Evolutionary conservation across 2,888 invertebrate species (phyloP).

Genomic region (Scotopteryx bipunctaria): DNA sequence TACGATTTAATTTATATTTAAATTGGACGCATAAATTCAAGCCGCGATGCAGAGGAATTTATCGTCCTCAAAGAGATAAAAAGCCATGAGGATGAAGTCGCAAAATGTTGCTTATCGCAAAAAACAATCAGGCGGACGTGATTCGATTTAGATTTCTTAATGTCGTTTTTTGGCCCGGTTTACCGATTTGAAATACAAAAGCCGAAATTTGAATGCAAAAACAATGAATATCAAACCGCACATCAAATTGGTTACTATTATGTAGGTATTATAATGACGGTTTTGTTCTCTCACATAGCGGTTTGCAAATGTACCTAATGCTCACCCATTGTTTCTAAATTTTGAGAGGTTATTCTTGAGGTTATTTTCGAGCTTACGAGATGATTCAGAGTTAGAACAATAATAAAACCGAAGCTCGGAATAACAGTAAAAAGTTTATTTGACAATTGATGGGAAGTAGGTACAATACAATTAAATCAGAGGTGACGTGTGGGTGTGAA

Average conservation of each 20-base stretch:
- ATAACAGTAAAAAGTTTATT: slow-evolving; percentile 39
- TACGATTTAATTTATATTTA: slow-evolving; percentile 39
- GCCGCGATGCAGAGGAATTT: slow-evolving; percentile 34
- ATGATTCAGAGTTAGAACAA: slow-evolving; percentile 36
- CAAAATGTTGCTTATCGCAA: slow-evolving; percentile 58
- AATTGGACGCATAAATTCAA: slow-evolving; percentile 37
- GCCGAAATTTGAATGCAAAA: slow-evolving; percentile 56
- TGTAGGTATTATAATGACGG: slow-evolving; percentile 49
- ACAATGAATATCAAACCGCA: slow-evolving; percentile 61
- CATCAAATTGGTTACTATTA: slow-evolving; percentile 54
- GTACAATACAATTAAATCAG: slow-evolving; percentile 44
- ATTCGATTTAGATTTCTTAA: slow-evolving; percentile 69
- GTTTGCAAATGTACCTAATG: slow-evolving; percentile 43
- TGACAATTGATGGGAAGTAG: slow-evolving; percentile 51
- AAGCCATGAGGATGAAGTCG: slow-evolving; percentile 35
- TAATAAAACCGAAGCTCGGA: slow-evolving; percentile 23
- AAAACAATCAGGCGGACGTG: slow-evolving; percentile 69
- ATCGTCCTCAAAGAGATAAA: slow-evolving; percentile 35
- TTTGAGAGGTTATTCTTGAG: slow-evolving; percentile 41
- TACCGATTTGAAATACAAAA: slow-evolving; percentile 57
- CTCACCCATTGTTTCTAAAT: slow-evolving; percentile 41
- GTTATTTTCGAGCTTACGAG: no score
- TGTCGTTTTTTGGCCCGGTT: slow-evolving; percentile 55
- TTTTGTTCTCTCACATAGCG: slow-evolving; percentile 47
- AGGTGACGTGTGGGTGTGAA: slow-evolving; percentile 47